Percentiles rank a stretch among this genome's conserved stretches.
phyloP scores from a whole-genome alignment of 2,888 invertebrate species.

The Eurois occulta region DNA sequence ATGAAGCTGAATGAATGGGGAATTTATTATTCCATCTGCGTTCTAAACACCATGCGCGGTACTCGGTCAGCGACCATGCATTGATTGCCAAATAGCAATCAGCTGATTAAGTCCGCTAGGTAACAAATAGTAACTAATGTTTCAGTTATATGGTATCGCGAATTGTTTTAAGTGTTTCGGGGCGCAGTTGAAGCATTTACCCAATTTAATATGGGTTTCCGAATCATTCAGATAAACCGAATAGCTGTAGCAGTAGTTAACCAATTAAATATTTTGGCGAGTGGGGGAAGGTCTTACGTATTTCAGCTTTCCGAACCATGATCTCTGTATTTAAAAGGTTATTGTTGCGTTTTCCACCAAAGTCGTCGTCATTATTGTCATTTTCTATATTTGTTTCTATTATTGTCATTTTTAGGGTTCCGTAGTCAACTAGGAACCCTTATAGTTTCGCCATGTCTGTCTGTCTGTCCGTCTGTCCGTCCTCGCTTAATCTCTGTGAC shows the following conservation, averaged over 20 bases:
- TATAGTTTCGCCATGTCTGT: too few species aligned
- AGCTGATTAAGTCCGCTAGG: constrained; percentile 60
- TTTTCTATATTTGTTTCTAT: too few species aligned
- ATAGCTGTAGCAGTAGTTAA: constrained; percentile 6
- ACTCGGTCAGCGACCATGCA: constrained; percentile 70
- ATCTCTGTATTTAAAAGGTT: constrained; percentile 25
- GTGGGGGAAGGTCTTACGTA: constrained; percentile 3
- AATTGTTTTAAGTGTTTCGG: background rate
- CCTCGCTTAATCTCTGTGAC: too few species aligned
- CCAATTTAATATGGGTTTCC: constrained; percentile 27
- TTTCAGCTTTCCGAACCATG: background rate
- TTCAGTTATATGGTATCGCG: background rate
- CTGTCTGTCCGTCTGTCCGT: too few species aligned
- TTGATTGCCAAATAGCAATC: constrained; percentile 67
- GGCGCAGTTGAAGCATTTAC: constrained; percentile 4
- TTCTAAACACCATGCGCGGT: constrained; percentile 60
- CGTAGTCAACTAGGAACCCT: too few species aligned
- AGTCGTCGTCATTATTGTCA: constrained; percentile 7
- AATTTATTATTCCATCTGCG: constrained; percentile 65
- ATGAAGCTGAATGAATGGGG: constrained; percentile 40
- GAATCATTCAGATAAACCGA: constrained; percentile 16
- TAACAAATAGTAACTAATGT: constrained; percentile 30
- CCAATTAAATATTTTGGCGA: constrained; percentile 25
- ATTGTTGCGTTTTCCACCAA: constrained; percentile 27
- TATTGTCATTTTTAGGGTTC: too few species aligned